Evolutionary conservation across 2,113 vertebrate genomes (phyloP), one percentile per base, ranked within the genome.

Genomic region (Muscicapa adusta): DNA sequence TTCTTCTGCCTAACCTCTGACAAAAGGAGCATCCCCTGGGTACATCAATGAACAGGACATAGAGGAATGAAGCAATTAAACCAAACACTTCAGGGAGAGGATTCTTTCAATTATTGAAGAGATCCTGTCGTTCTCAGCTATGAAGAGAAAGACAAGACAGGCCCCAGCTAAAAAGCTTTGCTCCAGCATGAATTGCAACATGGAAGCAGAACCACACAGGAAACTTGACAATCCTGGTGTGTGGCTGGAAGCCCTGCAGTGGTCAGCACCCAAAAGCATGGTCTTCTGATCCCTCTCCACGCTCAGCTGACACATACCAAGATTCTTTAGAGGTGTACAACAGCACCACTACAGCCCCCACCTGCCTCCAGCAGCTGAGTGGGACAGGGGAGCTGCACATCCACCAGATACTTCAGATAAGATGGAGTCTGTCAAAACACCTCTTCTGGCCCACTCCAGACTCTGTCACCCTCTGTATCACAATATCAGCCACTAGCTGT

Each of bases 341-440:
- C 18, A 88, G 43, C 67, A 72, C 14, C 20, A 43, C 20, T n/a
- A 14, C 33, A 83, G 45, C 51, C 84, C 67, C 38, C 51, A 73
- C 20, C 14, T 18, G 34, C 33, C 80, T 77, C 65, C 34, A 61
- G 60, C 58, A 81, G 54, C 54, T 34, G 42, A 89, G n/a, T 5
- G 8, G 12, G 25, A 53, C 16, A 57, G 17, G 34, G 14, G 12
- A 80, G n/a, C 6, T 78, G 45, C 29, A 15, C 20, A 75, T 34
- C 66, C 45, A 48, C 12, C 26, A 56, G 14, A n/a, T 19, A 48
- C 24, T 81, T 58, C 43, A 67, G 51, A 19, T 10, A 67, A 45
- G 0, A 0, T 6, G 18, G 56, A 4, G 4, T 50, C 22, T 26
- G 9, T 6, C 81, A 66, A 47, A 54, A 40, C 18, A 11, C n/a